Evolutionary conservation across 2,113 vertebrate genomes (phyloP), one percentile per base, ranked within the genome.

Genomic region (Mesitornis unicolor): DNA sequence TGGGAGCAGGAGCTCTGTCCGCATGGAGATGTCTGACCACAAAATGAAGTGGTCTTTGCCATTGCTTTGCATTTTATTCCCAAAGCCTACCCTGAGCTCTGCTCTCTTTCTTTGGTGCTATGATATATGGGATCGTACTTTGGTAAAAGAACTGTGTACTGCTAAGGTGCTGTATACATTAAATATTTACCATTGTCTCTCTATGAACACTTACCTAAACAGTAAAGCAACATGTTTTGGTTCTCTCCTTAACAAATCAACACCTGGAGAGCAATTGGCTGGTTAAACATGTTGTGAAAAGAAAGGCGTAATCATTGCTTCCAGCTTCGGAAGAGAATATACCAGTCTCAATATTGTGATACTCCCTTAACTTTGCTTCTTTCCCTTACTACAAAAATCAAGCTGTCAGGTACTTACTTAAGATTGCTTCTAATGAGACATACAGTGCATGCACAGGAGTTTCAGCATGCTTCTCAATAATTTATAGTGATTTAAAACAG

Each of bases 391-490:
- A 10, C 70, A 57, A 89, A 89, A 92, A 28, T 8, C 77, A 65
- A 83, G 33, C 63, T 88, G 68, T 59, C 82, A 80, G 38, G 19
- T 86, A 56, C 38, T 79, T 86, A 56, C 38, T 79, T 95, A 18
- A 1, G 16, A 48, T 63, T 82, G 19, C 33, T 80, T 53, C 71
- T 86, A 70, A 90, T 45, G 38, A 96, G 75, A 60, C 78, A 28
- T 70, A 59, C 60, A 71, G 59, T 77, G 40, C 59, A 11, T 10
- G 50, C 82, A 73, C 42, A 63, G 67, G 59, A 90, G 54, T 54
- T 91, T 73, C 71, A 70, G 47, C 42, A 45, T 33, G 24, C 45
- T 65, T 88, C 79, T 96, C 48, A 95, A 95, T 94, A 96, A 94
- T 96, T 96, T 80, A 84, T 67, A 75, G 47, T 40, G 75, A 63